Conservation (phyloP, 30 jellyfish, hydroid and myxozoan genomes). For the Clytia hemisphaerica region DNA sequence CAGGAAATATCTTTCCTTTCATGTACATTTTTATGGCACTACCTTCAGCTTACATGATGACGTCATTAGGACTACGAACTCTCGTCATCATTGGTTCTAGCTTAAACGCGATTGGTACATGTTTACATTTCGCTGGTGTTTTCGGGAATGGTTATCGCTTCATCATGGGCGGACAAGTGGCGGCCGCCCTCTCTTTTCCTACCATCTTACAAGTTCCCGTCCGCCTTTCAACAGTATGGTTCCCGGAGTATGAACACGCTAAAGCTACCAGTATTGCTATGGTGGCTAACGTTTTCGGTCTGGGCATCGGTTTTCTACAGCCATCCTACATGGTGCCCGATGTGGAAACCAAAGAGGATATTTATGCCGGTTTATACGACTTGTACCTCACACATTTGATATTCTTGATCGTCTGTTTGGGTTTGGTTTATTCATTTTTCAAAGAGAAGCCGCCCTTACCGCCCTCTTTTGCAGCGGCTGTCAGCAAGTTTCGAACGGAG, state of each 20-base stretch:
- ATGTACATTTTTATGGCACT: slow-evolving; percentile 43
- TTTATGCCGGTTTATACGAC: slow-evolving; percentile 35
- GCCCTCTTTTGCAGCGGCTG: slow-evolving; percentile 55
- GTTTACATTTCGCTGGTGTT: slow-evolving; percentile 50
- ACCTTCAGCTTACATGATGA: slow-evolving; percentile 57
- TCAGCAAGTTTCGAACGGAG: too few species aligned
- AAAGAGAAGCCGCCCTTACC: slow-evolving; percentile 56
- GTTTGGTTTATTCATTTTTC: slow-evolving; percentile 19
- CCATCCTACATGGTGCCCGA: slow-evolving; percentile 57
- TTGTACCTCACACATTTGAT: slow-evolving; percentile 42
- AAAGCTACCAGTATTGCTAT: slow-evolving; percentile 68
- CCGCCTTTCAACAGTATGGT: slow-evolving; percentile 77
- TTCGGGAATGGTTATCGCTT: slow-evolving; percentile 31
- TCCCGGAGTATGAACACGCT: slow-evolving; percentile 73
- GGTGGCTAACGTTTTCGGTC: slow-evolving; percentile 50
- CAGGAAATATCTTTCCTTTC: slow-evolving; percentile 46
- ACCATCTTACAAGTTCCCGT: slow-evolving; percentile 67
- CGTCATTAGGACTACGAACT: slow-evolving; percentile 46
- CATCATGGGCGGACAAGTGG: slow-evolving; percentile 47
- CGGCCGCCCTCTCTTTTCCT: slow-evolving; percentile 56
- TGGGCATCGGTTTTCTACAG: slow-evolving; percentile 64
- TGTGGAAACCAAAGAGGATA: slow-evolving; percentile 16
- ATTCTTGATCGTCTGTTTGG: slow-evolving; percentile 22
- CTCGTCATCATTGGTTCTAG: slow-evolving; percentile 48
- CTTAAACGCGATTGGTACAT: slow-evolving; percentile 40